phyloP scores from a whole-genome alignment of 1,140 invertebrate species.

The Ditylenchus dipsaci region DNA sequence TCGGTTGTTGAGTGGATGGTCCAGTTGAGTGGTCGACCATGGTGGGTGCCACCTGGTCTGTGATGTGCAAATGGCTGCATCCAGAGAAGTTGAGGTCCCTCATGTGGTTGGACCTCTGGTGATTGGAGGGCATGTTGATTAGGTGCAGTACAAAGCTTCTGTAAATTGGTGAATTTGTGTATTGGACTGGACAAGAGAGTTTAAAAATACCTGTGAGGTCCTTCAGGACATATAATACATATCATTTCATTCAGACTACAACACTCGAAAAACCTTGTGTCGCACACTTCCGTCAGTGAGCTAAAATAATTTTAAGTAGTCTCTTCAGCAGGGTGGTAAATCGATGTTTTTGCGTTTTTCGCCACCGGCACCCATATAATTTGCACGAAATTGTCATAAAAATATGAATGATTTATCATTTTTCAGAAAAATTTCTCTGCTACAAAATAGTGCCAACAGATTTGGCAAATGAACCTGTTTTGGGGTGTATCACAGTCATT shows the following conservation, averaged over 20 bases:
- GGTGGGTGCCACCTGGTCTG: background rate
- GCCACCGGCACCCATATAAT: too few species aligned
- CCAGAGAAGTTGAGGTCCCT: background rate
- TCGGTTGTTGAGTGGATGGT: too few species aligned
- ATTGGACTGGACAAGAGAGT: background rate
- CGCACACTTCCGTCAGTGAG: too few species aligned
- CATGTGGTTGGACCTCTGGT: background rate
- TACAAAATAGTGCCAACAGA: too few species aligned
- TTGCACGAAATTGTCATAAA: too few species aligned
- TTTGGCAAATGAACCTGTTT: too few species aligned
- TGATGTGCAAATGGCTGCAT: background rate
- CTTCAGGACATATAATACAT: background rate
- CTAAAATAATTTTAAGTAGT: too few species aligned
- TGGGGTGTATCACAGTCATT: too few species aligned
- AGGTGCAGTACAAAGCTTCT: background rate
- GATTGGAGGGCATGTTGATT: background rate
- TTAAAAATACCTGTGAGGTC: background rate
- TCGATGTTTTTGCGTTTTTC: too few species aligned
- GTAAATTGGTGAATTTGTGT: background rate
- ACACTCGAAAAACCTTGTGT: background rate
- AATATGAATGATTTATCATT: too few species aligned
- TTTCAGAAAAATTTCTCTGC: too few species aligned
- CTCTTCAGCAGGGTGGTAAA: too few species aligned
- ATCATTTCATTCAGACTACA: background rate
- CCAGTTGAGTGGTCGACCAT: background rate